phyloP scores from a whole-genome alignment of 2,888 invertebrate genomes.

The Clistopyga incitator region DNA sequence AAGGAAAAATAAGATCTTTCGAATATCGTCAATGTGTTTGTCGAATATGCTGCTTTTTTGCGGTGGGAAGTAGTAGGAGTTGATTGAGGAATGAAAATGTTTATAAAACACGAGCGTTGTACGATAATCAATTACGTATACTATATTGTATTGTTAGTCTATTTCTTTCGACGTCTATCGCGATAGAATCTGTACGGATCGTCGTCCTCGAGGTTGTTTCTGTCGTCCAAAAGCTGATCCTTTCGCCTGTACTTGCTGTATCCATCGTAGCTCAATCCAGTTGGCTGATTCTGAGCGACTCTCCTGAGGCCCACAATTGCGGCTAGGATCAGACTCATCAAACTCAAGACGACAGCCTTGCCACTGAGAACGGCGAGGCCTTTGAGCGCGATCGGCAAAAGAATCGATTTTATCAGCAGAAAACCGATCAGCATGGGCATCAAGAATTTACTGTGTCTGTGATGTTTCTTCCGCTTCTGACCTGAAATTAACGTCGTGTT shows the following conservation, averaged over 20 bases:
- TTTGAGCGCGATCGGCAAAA: conserved; percentile 89
- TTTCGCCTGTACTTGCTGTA: conserved; percentile 80
- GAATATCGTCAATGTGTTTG: too few relatives aligned
- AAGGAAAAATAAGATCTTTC: too few relatives aligned
- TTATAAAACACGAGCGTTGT: background rate
- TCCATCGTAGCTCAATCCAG: conserved; percentile 58
- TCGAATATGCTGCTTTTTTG: too few relatives aligned
- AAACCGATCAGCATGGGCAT: conserved; percentile 88
- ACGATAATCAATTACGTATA: background rate
- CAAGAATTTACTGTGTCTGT: conserved; percentile 86
- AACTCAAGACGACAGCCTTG: conserved; percentile 85
- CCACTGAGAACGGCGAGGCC: conserved; percentile 89
- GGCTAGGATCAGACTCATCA: conserved; percentile 86
- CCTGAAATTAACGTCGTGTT: conserved; percentile 71
- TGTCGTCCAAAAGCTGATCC: conserved; percentile 73
- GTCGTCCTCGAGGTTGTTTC: conserved; percentile 72
- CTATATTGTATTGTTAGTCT: conserved; percentile 50
- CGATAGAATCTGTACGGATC: conserved; percentile 80
- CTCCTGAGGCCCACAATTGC: conserved; percentile 87
- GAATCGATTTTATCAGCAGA: conserved; percentile 88
- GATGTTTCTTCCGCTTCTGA: conserved; percentile 81
- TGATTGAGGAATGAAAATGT: background rate
- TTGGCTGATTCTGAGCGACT: conserved; percentile 80
- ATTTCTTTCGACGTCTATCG: conserved; percentile 73
- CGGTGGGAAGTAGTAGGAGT: background rate